Base-by-base conservation (phyloP, 2,888 invertebrate species). In the Dicyrtoma fusca region DNA sequence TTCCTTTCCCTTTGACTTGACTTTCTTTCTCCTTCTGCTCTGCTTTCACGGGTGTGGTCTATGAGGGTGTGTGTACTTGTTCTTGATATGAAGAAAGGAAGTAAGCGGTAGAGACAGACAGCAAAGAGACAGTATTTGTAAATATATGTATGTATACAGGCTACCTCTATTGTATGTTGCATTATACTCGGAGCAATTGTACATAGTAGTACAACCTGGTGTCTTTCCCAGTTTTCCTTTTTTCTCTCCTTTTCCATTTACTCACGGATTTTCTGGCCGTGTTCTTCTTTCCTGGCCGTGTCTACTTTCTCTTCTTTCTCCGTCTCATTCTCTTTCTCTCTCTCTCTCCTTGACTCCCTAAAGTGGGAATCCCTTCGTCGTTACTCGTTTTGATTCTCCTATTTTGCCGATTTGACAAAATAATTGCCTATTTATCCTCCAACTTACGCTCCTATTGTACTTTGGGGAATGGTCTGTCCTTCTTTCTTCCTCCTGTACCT, bases 351-450 rank as follows among this genome's bases (percentile, higher is more conserved):
- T 66, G 53, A 55, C 66, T 65, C 57, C 63, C 65, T 44, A 61
- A 71, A 68, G 62, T 68, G 66, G 72, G 75, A 72, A 70, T 75
- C 69, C 65, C 45, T 55, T 69, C 73, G 64, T 71, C 68, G 61
- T 66, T 59, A 75, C 72, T 77, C 75, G 69, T 76, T 76, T 72
- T 76, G 71, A 75, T 79, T 76, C 76, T 34, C 71, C 26, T 42
- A 26, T 61, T 42, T 78, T 76, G 75, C 78, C 77, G 77, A 79
- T 79, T 79, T 79, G 80, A 79, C 80, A 80, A 79, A 79, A 79
- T 80, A 80, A 80, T 80, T 79, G 80, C 79, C 79, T 79, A 80
- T 80, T 80, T 80, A 80, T 80, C 79, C 80, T 79, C 77, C 75
- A 75, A 76, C 74, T 76, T 78, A 75, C 68, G 65, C 64, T 62